Evolutionary conservation across 2,888 invertebrate species (phyloP), one percentile per base, ranked within the genome.

Genomic region (Lumbricus terrestris): DNA sequence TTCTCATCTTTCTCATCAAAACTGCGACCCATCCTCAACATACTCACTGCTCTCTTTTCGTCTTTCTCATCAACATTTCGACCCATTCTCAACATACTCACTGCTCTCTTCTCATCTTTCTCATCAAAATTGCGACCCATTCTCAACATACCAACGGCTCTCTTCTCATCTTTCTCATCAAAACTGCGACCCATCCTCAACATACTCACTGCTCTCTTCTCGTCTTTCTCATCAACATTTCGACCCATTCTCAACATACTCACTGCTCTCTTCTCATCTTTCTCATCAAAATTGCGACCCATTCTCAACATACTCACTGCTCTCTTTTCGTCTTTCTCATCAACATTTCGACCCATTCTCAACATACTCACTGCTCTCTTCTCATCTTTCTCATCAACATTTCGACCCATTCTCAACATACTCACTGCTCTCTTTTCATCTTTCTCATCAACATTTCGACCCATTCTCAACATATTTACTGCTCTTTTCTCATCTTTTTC

Each of bases 61-160:
- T 85, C n/a, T 5, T 85, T 47, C 23, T 47, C 47, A 11, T 47
- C 47, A 47, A 47, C 23, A 16, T 54, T 47, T 83, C 89, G 47
- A n/a, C 90, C 90, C 90, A 90, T 90, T 38, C 90, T 82, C 42
- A 90, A 42, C 90, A 90, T 90, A 42, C 88, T 38, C 83, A 90
- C 88, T 33, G 90, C 90, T 88, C 90, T 89, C 82, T 90, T 90
- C 16, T 88, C 38, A 15, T 88, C 88, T 13, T 38, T n/a, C 20
- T 38, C 38, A 16, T 40, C 38, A 88, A 20, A n/a, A 16, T 38
- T n/a, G n/a, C n/a, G n/a, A 83, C 90, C 90, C 90, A 89, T 89
- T 38, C 90, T 89, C 33, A 89, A n/a, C 90, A 89, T 89, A 89
- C 90, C 29, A 4, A 89, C 83, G 18, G 90, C 83, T 40, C 90